phyloP scores from a whole-genome alignment of 2,797 vertebrate genomes.

The Buphagus erythrorhynchus region DNA sequence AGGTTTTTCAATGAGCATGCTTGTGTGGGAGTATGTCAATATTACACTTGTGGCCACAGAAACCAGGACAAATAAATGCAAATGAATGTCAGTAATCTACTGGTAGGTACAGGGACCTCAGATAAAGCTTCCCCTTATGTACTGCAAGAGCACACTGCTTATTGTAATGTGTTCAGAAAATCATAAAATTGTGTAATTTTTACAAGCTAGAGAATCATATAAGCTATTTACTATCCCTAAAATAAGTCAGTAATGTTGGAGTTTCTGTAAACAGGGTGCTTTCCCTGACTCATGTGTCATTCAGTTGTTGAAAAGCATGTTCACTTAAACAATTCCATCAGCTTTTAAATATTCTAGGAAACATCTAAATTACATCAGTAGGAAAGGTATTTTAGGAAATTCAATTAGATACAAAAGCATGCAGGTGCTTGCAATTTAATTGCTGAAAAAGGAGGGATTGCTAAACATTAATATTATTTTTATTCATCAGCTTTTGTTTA shows the following conservation, averaged over 20 bases:
- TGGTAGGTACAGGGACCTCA: not conserved
- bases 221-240: not conserved
- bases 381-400: not conserved
- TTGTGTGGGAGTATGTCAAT: not conserved
- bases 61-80: not conserved
- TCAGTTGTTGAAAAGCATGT: not conserved
- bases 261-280: not conserved
- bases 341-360: not conserved
- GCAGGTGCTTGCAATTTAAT: not conserved
- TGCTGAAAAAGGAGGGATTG: not conserved
- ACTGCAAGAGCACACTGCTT: not conserved
- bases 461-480: not conserved
- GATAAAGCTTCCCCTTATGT: not conserved
- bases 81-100: not conserved
- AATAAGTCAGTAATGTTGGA: not conserved
- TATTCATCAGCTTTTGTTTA: not conserved
- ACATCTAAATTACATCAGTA: not conserved
- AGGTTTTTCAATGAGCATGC: not conserved
- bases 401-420: not conserved
- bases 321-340: not conserved
- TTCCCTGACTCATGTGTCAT: not conserved
- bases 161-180: not conserved
- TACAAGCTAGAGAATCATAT: not conserved
- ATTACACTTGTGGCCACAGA: not conserved
- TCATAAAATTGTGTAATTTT: not conserved